Conservation (phyloP, 2,113 vertebrate genomes). For the Rostratula benghalensis region DNA sequence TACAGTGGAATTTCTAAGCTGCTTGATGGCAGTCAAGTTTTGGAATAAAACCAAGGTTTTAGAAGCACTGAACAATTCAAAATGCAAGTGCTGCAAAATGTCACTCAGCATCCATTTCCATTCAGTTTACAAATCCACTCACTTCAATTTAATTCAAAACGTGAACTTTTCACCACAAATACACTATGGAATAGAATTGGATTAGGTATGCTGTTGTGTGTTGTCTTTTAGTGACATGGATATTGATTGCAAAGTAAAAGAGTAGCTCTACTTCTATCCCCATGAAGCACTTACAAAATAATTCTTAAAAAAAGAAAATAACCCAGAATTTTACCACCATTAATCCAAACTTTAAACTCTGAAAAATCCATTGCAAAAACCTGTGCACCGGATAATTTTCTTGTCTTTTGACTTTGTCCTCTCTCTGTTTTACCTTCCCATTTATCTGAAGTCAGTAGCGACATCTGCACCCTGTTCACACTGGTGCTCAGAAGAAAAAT, state of each 20-base stretch:
- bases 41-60: neutral
- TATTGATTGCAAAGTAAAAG: neutral
- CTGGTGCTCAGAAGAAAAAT: neutral
- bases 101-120: neutral
- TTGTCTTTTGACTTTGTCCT: neutral
- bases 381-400: neutral
- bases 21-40: neutral
- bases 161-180: neutral
- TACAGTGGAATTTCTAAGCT: neutral
- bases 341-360: neutral
- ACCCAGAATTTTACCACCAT: neutral
- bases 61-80: neutral
- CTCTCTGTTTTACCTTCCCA: neutral
- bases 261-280: neutral
- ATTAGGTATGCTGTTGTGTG: neutral
- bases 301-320: neutral
- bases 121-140: neutral
- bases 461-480: neutral
- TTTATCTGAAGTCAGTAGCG: neutral
- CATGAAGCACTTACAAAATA: neutral
- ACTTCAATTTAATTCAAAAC: neutral
- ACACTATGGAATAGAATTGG: neutral
- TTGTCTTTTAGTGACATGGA: neutral
- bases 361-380: neutral
- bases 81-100: neutral